Base-by-base conservation (phyloP, 2,797 vertebrate species). In the Chelmon rostratus region DNA sequence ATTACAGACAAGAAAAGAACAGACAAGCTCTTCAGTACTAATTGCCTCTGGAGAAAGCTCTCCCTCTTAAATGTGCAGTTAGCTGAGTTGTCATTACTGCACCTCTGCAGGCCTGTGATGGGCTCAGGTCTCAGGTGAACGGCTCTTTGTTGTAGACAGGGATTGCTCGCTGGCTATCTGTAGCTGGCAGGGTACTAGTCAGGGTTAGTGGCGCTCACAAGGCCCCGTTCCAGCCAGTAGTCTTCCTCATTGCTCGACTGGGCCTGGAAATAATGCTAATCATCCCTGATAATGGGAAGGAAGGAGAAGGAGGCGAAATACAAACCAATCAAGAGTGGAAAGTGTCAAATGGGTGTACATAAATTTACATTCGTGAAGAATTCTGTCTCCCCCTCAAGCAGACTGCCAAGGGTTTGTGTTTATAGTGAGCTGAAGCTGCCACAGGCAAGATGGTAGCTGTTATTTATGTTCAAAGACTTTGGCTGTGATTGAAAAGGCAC, bases 291-390 rank as follows among this genome's bases (percentile, higher is more conserved):
- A 90, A 94, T 89, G 70, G 81, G 64, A 68, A 89, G 80, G 73
- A 76, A 83, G 77, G 69, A 89, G 68, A 85, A 77, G 88, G 83
- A 84, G 82, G 83, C 65, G 81, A 78, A 86, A 91, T 85, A 85
- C 88, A 90, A 92, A 89, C 86, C 86, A 91, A 84, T 92, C 89
- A 84, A 68, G 83, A 89, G 75, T 78, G 83, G 77, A 86, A 90
- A 66, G 81, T 89, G 89, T 92, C 82, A 90, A 88, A 92, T 81
- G 81, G 90, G 88, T 80, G 89, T 90, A 85, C 92, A 92, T 91
- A 90, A 78, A 92, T 94, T 93, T 90, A 71, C 74, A 83, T 91
- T 78, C 81, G 70, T 79, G 71, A 86, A 76, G 77, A 85, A 75
- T 86, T 85, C 69, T 44, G 54, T 85, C 68, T 84, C 66, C 12